Percentiles rank a stretch among this genome's conserved stretches.
These are phyloP conservation scores for Ctenoplectra terminalis DNA, from an alignment of 1,140 invertebrate species.

Conservation along the genomic window DNA sequence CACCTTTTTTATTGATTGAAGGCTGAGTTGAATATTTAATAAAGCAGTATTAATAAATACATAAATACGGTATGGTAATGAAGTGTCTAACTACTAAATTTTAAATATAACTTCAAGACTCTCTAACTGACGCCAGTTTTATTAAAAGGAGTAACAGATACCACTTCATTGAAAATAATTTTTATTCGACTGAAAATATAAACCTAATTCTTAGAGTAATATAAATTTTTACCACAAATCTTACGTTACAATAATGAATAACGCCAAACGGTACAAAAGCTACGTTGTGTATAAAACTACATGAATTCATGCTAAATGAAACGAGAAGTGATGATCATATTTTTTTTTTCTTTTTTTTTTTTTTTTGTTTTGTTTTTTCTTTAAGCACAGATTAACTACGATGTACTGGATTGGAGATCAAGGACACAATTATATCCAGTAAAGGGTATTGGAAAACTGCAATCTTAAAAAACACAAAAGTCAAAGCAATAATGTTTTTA, in stretches of 20 bases:
- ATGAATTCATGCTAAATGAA: constrained; percentile 59
- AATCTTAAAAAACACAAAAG: constrained; percentile 62
- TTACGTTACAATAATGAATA: constrained; percentile 71
- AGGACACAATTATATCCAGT: constrained; percentile 44
- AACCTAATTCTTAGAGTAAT: constrained; percentile 77
- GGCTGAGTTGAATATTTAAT: neutral
- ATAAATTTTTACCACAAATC: constrained; percentile 75
- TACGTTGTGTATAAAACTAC: constrained; percentile 55
- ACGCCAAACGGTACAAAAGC: constrained; percentile 65
- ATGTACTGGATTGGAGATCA: constrained; percentile 34
- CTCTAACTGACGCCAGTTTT: neutral
- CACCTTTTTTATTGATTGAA: neutral
- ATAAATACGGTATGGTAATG: neutral
- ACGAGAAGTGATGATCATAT: constrained; percentile 44
- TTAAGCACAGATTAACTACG: constrained; percentile 48
- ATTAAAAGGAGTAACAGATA: constrained; percentile 32
- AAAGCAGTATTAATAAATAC: neutral
- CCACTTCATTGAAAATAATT: constrained; percentile 77
- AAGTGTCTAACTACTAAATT: constrained; percentile 12
- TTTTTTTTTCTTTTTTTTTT: constrained; percentile 27
- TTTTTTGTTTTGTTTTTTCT: constrained; percentile 49
- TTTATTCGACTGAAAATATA: constrained; percentile 79
- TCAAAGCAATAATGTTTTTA: constrained; percentile 75
- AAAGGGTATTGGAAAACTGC: constrained; percentile 46
- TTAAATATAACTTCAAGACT: neutral